A percentile compares a stretch with the other conserved stretches of the same genome.
These are phyloP conservation scores for Astyanax mexicanus DNA, from an alignment of 2,797 vertebrate species.

Conservation along the genomic window DNA sequence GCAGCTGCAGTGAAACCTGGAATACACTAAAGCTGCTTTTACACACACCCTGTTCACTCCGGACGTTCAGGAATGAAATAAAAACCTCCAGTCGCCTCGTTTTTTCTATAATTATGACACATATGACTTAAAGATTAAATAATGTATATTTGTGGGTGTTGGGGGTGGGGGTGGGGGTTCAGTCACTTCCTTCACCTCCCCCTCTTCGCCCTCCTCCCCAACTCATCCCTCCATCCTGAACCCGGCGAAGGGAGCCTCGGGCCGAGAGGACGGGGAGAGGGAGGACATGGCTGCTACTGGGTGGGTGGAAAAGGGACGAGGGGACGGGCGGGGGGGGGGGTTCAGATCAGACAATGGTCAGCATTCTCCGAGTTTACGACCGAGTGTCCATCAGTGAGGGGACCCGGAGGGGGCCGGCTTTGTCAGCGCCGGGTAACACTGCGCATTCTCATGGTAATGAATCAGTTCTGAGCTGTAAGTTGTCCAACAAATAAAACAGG, in stretches of 20 bases:
- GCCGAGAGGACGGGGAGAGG: slow-evolving; percentile 65
- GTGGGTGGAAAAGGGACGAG: slow-evolving; percentile 69
- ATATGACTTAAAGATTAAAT: no score
- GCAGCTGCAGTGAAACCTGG: no score
- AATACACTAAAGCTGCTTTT: not conserved
- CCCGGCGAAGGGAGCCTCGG: slow-evolving; percentile 62
- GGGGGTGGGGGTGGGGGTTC: no score
- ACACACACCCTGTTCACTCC: no score
- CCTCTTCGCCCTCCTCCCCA: slow-evolving; percentile 18
- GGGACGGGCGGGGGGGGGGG: slow-evolving; percentile 75
- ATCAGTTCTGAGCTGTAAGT: slow-evolving; percentile 89
- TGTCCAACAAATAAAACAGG: slow-evolving; percentile 97
- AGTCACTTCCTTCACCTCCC: no score
- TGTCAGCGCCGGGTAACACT: slow-evolving; percentile 91
- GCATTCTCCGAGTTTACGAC: slow-evolving; percentile 96
- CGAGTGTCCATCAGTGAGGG: slow-evolving; percentile 96
- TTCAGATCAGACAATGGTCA: slow-evolving; percentile 88
- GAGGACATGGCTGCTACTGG: slow-evolving; percentile 76
- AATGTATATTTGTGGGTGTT: not conserved
- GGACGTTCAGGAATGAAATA: no score
- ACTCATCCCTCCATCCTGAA: slow-evolving; percentile 15
- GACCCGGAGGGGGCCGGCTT: slow-evolving; percentile 84
- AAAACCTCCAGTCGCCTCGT: no score
- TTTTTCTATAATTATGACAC: no score
- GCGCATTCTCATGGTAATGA: slow-evolving; percentile 96